These are phyloP conservation scores for Chironomus tepperi DNA, from an alignment of 1,140 invertebrate species.

Conservation along the genomic window DNA sequence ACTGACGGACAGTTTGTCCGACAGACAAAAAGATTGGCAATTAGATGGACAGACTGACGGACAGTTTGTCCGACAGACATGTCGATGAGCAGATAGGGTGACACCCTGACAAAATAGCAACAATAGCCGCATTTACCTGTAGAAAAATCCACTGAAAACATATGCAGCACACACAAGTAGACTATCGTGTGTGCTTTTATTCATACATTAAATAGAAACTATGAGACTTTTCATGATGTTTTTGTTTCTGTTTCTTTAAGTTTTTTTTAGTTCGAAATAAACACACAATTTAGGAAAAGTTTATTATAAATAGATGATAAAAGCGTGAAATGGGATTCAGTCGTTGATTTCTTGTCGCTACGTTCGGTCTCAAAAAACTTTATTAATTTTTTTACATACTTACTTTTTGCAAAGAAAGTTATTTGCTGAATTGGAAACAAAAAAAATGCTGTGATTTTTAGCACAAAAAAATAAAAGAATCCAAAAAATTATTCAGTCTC, in stretches of 20 bases:
- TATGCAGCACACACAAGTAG: background rate
- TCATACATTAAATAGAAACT: constrained; percentile 13
- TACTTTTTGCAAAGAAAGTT: background rate
- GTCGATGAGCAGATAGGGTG: too few species aligned
- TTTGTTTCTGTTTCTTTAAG: background rate
- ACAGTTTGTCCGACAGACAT: too few species aligned
- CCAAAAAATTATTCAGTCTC: too few species aligned
- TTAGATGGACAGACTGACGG: too few species aligned
- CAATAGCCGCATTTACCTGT: too few species aligned
- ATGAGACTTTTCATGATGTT: background rate
- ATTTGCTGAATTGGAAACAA: background rate
- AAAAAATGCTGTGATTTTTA: background rate
- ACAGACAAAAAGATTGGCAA: too few species aligned
- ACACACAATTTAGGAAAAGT: constrained; percentile 16
- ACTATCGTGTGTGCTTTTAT: background rate
- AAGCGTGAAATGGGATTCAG: constrained; percentile 18
- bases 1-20: too few species aligned
- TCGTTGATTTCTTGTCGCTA: constrained; percentile 7
- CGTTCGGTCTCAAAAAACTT: background rate
- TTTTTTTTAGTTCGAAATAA: background rate
- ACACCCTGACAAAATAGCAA: too few species aligned
- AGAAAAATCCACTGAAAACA: too few species aligned
- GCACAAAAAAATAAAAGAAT: too few species aligned
- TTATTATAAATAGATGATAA: constrained; percentile 24
- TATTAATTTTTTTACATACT: background rate